Evolutionary conservation across 2,888 invertebrate species (phyloP), one percentile per base, ranked within the genome.

Genomic region (Acleris literana): DNA sequence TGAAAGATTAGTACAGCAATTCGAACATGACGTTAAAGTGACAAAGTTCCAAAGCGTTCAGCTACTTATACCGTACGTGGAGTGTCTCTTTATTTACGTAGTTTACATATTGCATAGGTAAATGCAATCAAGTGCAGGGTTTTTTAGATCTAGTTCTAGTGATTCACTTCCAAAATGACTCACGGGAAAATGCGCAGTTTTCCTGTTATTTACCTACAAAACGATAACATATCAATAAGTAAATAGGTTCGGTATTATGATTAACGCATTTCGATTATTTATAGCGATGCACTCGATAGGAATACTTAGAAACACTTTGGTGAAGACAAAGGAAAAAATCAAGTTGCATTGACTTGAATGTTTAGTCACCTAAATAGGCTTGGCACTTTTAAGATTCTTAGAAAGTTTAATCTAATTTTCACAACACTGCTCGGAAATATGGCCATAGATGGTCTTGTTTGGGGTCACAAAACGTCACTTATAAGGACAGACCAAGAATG

Each of bases 181-280:
- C 64, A 60, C 39, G 43, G 17, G 57, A 49, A 60, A 54, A 55
- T 55, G 55, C 54, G 59, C 59, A 48, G 49, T 60, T 29, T 64
- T 48, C 22, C 22, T 18, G 13, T 55, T 48, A 59, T 54, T 54
- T 5, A 55, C 5, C 43, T 11, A 16, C 9, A 48, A 60, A 22
- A 33, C 54, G 59, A 64, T 59, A 25, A 64, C 16, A 20, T 52
- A 52, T 17, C 11, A 18, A 58, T 49, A 29, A 58, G 9, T 51
- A 49, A 59, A 49, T 20, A 20, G 5, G 33, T 48, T 43, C 6
- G 3, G 18, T 18, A 54, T n/a, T 18, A 43, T 53, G 39, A 59
- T 33, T 44, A 33, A 48, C n/a, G 18, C 25, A 51, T 39, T 51
- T 59, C 18, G 20, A 20, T n/a, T 13, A 29, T 54, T 18, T 18